Conservation (phyloP, 2,888 invertebrate species). For the Epirrita christyi region DNA sequence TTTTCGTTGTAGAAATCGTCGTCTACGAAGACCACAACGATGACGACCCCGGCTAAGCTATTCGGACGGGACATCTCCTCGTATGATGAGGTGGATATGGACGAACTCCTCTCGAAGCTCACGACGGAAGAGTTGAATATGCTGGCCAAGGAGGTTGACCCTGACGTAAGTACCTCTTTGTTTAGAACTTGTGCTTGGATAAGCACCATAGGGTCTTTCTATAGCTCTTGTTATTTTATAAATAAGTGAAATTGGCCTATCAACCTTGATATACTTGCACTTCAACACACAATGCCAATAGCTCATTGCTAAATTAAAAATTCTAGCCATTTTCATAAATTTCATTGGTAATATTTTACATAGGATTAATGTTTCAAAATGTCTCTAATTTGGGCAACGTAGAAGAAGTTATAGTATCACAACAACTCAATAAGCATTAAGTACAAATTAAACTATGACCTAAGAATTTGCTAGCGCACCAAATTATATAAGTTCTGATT, state of each 20-base stretch:
- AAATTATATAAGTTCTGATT: slow-evolving; percentile 6
- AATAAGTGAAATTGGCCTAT: too few relatives aligned
- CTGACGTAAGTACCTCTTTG: slow-evolving; percentile 92
- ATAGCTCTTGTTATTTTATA: too few relatives aligned
- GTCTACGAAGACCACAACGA: slow-evolving; percentile 94
- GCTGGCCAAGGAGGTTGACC: slow-evolving; percentile 99
- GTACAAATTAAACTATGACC: slow-evolving; percentile 13
- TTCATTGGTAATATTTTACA: too few relatives aligned
- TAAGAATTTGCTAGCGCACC: slow-evolving; percentile 2
- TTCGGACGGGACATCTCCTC: slow-evolving; percentile 95
- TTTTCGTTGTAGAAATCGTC: slow-evolving; percentile 91
- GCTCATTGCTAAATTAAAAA: too few relatives aligned
- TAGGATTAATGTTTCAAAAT: too few relatives aligned
- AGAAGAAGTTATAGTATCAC: too few relatives aligned
- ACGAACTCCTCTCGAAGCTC: slow-evolving; percentile 96
- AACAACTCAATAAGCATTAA: not conserved
- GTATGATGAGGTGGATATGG: slow-evolving; percentile 98
- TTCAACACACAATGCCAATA: too few relatives aligned
- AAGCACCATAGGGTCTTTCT: too few relatives aligned
- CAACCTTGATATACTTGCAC: too few relatives aligned
- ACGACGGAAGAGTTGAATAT: slow-evolving; percentile 98
- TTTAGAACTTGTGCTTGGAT: too few relatives aligned
- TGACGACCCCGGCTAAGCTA: slow-evolving; percentile 95
- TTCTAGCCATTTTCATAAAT: too few relatives aligned
- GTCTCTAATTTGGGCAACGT: too few relatives aligned